Conservation (phyloP, 2,113 vertebrate species). For the Ctenodactylus gundi region DNA sequence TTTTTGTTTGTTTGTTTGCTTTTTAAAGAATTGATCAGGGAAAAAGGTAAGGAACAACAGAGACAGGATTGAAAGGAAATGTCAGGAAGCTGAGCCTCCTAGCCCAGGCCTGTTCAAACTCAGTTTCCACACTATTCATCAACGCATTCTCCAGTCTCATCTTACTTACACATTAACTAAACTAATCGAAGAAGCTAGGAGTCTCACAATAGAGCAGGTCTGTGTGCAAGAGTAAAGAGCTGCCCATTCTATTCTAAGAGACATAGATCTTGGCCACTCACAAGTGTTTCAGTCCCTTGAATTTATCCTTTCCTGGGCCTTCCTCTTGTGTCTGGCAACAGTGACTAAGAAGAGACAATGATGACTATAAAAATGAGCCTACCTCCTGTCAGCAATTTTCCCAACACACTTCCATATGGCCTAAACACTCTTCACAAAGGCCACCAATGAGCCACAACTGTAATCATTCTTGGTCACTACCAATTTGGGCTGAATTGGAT, state of each 20-base stretch:
- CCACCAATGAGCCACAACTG: conserved; percentile 39
- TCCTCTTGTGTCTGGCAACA: background rate
- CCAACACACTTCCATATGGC: background rate
- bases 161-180: conserved; percentile 36
- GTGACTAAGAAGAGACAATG: background rate
- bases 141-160: background rate
- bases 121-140: background rate
- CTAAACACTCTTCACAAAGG: conserved; percentile 54
- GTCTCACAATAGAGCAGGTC: background rate
- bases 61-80: background rate
- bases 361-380: background rate
- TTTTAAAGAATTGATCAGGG: background rate
- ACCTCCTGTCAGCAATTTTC: conserved; percentile 19
- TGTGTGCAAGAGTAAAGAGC: background rate
- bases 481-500: conserved; percentile 74
- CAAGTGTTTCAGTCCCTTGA: background rate
- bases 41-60: background rate
- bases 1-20: too few relatives aligned
- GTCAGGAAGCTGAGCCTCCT: background rate
- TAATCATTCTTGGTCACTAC: conserved; percentile 71
- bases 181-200: background rate
- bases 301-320: background rate
- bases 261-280: background rate
- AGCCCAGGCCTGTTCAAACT: background rate
- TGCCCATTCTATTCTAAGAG: background rate